phyloP scores from a whole-genome alignment of 2,888 invertebrate species.

The Zaprionus obscuricornis region DNA sequence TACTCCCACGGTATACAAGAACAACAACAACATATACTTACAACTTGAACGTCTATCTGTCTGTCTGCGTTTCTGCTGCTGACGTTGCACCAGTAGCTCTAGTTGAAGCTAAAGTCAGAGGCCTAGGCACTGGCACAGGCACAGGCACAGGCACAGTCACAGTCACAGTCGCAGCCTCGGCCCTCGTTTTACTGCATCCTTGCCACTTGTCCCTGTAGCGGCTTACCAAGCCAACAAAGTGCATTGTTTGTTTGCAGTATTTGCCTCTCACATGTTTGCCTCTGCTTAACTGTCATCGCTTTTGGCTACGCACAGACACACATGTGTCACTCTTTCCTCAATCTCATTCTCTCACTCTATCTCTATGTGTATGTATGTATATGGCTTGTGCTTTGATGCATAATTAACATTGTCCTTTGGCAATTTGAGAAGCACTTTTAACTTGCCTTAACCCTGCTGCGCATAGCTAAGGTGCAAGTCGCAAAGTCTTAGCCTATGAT shows the following conservation, averaged over 20 bases:
- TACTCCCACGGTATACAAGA: slow-evolving; percentile 2
- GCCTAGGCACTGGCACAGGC: slow-evolving; percentile 5
- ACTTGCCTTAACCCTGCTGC: slow-evolving; percentile 51
- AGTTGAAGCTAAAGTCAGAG: slow-evolving; percentile 5
- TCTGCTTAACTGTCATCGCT: slow-evolving; percentile 64
- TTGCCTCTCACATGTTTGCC: slow-evolving; percentile 67
- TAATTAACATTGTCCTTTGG: slow-evolving; percentile 78
- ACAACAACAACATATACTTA: slow-evolving; percentile 26
- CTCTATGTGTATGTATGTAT: slow-evolving; percentile 19
- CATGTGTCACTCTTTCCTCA: background rate
- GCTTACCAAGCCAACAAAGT: slow-evolving; percentile 75
- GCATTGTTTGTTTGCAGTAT: slow-evolving; percentile 76
- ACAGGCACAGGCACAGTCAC: slow-evolving; percentile 17
- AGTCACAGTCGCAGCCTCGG: slow-evolving; percentile 29
- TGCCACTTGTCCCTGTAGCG: slow-evolving; percentile 65
- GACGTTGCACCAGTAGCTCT: slow-evolving; percentile 42
- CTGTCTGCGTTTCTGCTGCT: slow-evolving; percentile 33
- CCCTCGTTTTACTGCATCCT: slow-evolving; percentile 58
- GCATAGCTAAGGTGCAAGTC: slow-evolving; percentile 38
- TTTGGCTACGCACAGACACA: slow-evolving; percentile 11
- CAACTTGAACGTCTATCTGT: slow-evolving; percentile 46
- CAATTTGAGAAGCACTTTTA: slow-evolving; percentile 67
- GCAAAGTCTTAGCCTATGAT: slow-evolving; percentile 26
- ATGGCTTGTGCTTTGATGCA: slow-evolving; percentile 64
- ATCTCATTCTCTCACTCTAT: too few relatives aligned